Evolutionary conservation across 2,888 invertebrate species (phyloP), one percentile per base, ranked within the genome.

Genomic region (Malacosoma neustria): DNA sequence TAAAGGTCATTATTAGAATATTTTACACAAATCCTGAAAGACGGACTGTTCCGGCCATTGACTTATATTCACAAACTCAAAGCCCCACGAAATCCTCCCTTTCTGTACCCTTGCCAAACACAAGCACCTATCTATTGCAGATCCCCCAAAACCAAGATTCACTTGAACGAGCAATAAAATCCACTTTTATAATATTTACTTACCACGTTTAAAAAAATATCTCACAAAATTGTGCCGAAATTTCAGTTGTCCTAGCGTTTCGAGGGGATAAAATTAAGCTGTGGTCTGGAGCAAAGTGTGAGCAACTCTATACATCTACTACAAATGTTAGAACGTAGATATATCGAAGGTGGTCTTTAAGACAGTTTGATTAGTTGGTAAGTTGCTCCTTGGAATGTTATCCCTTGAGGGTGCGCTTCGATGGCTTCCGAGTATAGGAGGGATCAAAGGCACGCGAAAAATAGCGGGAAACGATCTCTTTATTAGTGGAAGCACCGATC

Each of bases 361-460:
- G 74, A 70, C 71, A 72, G 61, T 77, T 79, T 75, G 76, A 77
- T 76, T 72, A 75, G 70, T 76, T 75, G 58, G 56, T 55, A 71
- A 73, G 54, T 72, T 66, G 44, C 41, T 48, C 56, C 46, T 43
- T 40, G 54, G 62, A 53, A 51, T 53, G 47, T 7, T 4, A 9
- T 4, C 6, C 22, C 35, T 43, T 35, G 35, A 22, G 42, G 40
- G 39, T 37, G 33, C 38, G 48, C 38, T 32, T 41, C 48, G 48
- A 45, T 51, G 48, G 55, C 49, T 52, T 51, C 42, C 12, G 29
- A 53, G 54, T 44, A 57, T 57, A 54, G 55, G 50, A 43, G 45
- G 50, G 43, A 49, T 49, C 45, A 43, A 39, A 34, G 30, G 33
- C 31, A 35, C 29, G 42, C 46, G 13, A 34, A 11, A 13, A 34